A percentile compares a stretch with the other conserved stretches of the same genome.
Conservation (phyloP, 2,797 vertebrate species). For the Hipposideros larvatus region DNA sequence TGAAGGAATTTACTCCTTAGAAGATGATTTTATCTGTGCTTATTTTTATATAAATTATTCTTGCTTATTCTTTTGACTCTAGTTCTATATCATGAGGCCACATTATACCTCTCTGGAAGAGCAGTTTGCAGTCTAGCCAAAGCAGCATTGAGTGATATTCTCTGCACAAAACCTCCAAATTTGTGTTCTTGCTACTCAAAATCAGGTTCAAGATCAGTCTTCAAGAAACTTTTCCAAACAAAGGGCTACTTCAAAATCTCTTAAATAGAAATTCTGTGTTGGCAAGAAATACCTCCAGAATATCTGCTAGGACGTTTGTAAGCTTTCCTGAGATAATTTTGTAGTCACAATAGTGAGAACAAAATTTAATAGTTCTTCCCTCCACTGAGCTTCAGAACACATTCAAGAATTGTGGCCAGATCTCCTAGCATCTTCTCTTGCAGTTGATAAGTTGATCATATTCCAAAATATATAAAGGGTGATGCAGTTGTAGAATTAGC, state of each 20-base stretch:
- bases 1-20: background rate
- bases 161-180: background rate
- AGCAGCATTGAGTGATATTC: background rate
- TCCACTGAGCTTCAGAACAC: background rate
- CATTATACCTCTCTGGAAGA: background rate
- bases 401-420: background rate
- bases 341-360: background rate
- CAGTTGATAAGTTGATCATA: background rate
- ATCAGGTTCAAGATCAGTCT: background rate
- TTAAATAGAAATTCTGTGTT: background rate
- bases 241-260: background rate
- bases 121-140: background rate
- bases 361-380: background rate
- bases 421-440: background rate
- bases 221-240: background rate
- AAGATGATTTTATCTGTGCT: background rate
- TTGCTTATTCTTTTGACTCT: background rate
- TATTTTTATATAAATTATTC: background rate
- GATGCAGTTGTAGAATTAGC: background rate
- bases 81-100: background rate
- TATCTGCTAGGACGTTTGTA: background rate
- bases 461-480: background rate
- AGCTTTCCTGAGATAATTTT: conserved; percentile 37
- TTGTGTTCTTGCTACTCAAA: background rate
- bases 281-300: background rate